A percentile compares a stretch with the other conserved stretches of the same genome.
These are phyloP conservation scores for Aspidoscelis tigris DNA, from an alignment of 2,113 vertebrate species.

Conservation along the genomic window DNA sequence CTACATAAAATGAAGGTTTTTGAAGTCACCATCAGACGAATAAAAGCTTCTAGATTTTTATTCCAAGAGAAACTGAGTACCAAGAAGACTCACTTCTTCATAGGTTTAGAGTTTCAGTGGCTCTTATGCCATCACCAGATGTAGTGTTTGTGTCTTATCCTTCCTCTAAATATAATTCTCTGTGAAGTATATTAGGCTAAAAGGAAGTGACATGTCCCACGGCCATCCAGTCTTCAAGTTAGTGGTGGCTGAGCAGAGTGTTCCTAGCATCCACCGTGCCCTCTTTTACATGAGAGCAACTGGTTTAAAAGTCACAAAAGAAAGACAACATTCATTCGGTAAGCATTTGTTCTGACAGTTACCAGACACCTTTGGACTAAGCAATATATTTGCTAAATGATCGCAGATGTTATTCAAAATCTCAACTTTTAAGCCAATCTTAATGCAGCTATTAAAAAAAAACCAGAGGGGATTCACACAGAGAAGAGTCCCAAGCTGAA, in stretches of 20 bases:
- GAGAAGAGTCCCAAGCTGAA: neutral
- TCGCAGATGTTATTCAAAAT: constrained; percentile 36
- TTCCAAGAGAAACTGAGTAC: neutral
- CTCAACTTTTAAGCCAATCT: neutral
- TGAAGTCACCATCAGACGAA: neutral
- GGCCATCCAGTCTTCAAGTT: neutral
- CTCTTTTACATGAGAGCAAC: neutral
- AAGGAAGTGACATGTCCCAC: neutral
- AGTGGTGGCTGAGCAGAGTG: neutral
- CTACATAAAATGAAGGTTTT: too few species aligned
- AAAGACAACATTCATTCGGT: constrained; percentile 5
- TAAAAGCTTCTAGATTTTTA: neutral
- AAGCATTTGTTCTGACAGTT: constrained; percentile 32
- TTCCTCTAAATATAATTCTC: neutral
- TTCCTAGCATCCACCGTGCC: neutral
- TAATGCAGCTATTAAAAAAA: constrained; percentile 14
- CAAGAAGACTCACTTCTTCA: neutral
- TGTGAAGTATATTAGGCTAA: neutral
- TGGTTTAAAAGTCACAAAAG: neutral
- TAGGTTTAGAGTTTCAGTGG: neutral
- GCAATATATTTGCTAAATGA: constrained; percentile 34
- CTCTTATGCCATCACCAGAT: neutral
- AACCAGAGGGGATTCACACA: neutral
- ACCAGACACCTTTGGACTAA: constrained; percentile 22
- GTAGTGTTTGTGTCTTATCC: neutral